Evolutionary conservation across 2,797 vertebrate species (phyloP), one percentile per base, ranked within the genome.

Genomic region (Babyrousa celebensis): DNA sequence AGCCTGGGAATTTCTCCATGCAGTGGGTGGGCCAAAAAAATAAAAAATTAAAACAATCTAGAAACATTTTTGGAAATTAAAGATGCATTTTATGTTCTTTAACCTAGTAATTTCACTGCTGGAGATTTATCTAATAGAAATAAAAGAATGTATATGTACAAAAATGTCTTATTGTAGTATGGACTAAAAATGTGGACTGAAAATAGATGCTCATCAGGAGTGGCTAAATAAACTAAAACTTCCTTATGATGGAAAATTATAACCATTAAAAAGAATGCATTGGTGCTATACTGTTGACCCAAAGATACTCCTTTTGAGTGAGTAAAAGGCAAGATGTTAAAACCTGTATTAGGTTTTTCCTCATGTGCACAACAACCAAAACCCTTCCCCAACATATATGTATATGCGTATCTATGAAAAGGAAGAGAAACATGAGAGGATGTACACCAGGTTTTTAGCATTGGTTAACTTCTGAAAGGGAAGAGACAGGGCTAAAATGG

Each of bases 111-210:
- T 88, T 56, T 10, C 71, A 82, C 21, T 77, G 12, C 71, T 97
- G 65, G 7, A 29, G 67, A 29, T 68, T 96, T 85, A 75, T 77
- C 48, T 70, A 90, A 72, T 56, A 85, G 77, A 95, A 94, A 74
- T 92, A 86, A 90, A 85, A 72, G 63, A 5, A 17, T 79, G 86
- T 48, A 63, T 86, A 77, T 20, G 18, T 72, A 67, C 17, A 90
- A 27, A 89, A 86, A 32, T 75, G 21, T 86, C 48, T 78, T 74
- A 65, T 86, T 54, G 16, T 90, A 87, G 63, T 70, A 12, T 97
- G 63, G 25, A 65, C 5, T 56, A 68, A 65, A 80, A 94, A 67
- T 72, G 32, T 18, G 25, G 29, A 92, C 79, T 65, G 67, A 85
- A 89, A 80, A 78, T 54, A 85, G 14, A 65, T 92, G 36, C 12